Percentiles rank a stretch among this genome's conserved stretches.
Evolutionary conservation across 2,113 vertebrate genomes (phyloP).

Genomic region (Callopanchax toddi): DNA sequence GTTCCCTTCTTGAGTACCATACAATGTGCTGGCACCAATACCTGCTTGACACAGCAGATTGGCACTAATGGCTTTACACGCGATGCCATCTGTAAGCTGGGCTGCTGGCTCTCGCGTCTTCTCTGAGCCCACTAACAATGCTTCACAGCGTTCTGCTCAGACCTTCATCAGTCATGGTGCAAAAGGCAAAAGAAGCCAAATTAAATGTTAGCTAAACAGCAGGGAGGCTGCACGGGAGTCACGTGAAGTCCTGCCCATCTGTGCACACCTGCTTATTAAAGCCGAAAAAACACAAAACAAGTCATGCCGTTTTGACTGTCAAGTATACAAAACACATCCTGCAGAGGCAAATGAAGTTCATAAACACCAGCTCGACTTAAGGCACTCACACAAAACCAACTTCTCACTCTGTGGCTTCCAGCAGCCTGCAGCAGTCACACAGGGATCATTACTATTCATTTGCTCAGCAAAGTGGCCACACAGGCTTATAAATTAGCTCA

Average conservation of each 20-base stretch:
- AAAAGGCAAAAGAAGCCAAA: conserved; percentile 42
- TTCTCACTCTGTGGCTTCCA: conserved; percentile 29
- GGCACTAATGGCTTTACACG: conserved; percentile 76
- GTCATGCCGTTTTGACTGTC: conserved; percentile 16
- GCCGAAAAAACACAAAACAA: conserved; percentile 7
- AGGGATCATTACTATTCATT: conserved; percentile 78
- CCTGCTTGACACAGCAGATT: conserved; percentile 78
- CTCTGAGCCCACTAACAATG: conserved; percentile 33
- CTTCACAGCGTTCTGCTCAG: conserved; percentile 18
- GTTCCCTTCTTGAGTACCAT: conserved; percentile 67
- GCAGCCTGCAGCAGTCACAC: conserved; percentile 68
- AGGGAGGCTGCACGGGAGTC: neutral
- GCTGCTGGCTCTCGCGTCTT: conserved; percentile 59
- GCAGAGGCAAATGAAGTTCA: conserved; percentile 34
- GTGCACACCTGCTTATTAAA: conserved; percentile 41
- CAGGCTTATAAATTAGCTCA: conserved; percentile 68
- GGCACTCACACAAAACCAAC: conserved; percentile 12
- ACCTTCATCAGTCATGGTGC: conserved; percentile 42
- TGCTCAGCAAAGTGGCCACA: conserved; percentile 73
- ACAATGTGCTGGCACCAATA: conserved; percentile 74
- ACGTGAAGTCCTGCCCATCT: conserved; percentile 25
- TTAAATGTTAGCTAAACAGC: conserved; percentile 52
- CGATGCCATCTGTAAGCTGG: conserved; percentile 72
- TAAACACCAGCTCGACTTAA: conserved; percentile 7
- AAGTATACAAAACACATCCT: conserved; percentile 12